Base-by-base conservation (phyloP, 2,797 vertebrate genomes). In the Eurystomus glaucurus region DNA sequence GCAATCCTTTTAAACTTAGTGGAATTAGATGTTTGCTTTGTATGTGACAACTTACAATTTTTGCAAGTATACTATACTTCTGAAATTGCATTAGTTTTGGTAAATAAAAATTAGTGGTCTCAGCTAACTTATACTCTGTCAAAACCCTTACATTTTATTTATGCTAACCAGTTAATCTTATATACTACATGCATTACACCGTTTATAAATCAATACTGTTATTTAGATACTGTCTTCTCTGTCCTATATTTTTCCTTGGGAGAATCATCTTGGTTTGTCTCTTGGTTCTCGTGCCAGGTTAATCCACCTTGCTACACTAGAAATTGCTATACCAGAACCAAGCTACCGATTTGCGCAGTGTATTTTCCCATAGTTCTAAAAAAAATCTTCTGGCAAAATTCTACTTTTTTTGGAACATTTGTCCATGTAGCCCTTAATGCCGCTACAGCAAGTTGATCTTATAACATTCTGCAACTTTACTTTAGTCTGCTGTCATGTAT, bases 221-320 rank as follows among this genome's bases (percentile, higher is more conserved):
- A 62, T 51, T 82, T 64, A 46, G 48, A 31, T 75, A 25, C 12
- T 84, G 10, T 54, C n/a, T 90, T 72, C 7, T 68, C 48, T 57
- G 14, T 68, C 37, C 26, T 87, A 0, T 51, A 10, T 85, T 77
- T 93, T 28, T 12, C 17, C 16, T 65, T 68, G 55, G 19, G 86
- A 88, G 60, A 92, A 52, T 93, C 46, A 41, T 48, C n/a, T 93
- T 74, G 51, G 22, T 91, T 86, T 85, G n/a, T 54, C 7, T 18
- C 12, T 71, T 74, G 62, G 39, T 81, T 86, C 41, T 91, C 0
- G 0, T 26, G 13, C 62, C 45, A 41, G n/a, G 16, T 74, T 79
- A 33, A 14, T 75, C 65, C 52, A 22, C 48, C 33, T 81, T 51
- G 48, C 60, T 76, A 60, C 22, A n/a, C 13, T 35, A 20, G 72